A percentile compares a stretch with the other conserved stretches of the same genome.
Conservation (phyloP, 2,888 invertebrate species). For the Pteria penguin region DNA sequence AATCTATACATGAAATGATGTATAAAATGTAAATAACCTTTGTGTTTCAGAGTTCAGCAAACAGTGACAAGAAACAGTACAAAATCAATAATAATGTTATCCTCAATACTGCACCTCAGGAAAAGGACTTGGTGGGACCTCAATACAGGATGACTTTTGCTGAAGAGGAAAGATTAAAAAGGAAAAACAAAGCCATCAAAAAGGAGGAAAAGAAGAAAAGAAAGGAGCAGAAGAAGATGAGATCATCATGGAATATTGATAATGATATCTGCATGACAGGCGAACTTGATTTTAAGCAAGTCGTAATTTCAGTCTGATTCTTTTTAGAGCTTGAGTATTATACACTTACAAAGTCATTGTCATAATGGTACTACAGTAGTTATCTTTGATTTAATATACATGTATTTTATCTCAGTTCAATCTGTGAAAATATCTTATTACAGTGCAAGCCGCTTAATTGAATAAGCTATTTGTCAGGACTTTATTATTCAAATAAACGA, state of each 20-base stretch:
- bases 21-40: too few species aligned
- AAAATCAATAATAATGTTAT: slow-evolving; percentile 32
- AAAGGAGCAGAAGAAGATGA: slow-evolving; percentile 67
- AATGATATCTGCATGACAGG: slow-evolving; percentile 63
- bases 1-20: too few species aligned
- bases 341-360: background rate
- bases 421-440: too few species aligned
- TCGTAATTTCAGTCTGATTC: too few species aligned
- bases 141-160: slow-evolving; percentile 68
- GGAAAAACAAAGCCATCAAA: slow-evolving; percentile 59
- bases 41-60: too few species aligned
- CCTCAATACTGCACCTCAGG: slow-evolving; percentile 36
- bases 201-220: slow-evolving; percentile 71
- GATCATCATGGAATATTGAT: slow-evolving; percentile 75
- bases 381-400: too few species aligned
- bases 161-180: slow-evolving; percentile 63
- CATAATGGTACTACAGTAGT: too few species aligned
- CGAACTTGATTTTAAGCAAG: slow-evolving; percentile 72
- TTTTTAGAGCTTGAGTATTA: background rate
- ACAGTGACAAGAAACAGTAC: background rate
- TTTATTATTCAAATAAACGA: too few species aligned
- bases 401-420: too few species aligned
- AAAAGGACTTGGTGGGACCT: slow-evolving; percentile 59
- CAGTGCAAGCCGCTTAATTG: too few species aligned
- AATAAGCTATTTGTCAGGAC: too few species aligned